Base-by-base conservation (phyloP, 2,888 invertebrate species). In the Eupithecia abbreviata region DNA sequence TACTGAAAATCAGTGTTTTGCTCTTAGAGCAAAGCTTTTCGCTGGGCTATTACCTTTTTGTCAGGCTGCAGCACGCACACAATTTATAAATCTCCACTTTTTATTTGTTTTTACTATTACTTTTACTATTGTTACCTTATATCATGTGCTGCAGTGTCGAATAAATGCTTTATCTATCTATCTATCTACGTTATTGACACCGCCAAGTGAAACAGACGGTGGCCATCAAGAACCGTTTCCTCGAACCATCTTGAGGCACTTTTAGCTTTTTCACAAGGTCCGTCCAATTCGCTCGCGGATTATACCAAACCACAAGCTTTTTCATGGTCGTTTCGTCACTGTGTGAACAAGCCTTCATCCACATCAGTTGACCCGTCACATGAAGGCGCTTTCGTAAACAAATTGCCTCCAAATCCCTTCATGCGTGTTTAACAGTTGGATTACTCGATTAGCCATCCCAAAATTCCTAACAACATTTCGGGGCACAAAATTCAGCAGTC, bases 391-490 rank as follows among this genome's bases (percentile, higher is more conserved):
- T 73, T 77, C 86, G 85, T 86, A 87, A 88, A 85, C 86, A 86
- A 88, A 87, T 88, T 88, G 85, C 85, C 84, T 85, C 86, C 84
- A 90, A 89, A 91, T 89, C 88, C 88, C 85, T 85, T 85, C 89
- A 87, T 85, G 89, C 87, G 86, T 90, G 90, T 90, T 90, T 88
- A 89, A 87, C 89, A 89, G 85, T 86, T 84, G 89, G 86, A 89
- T 89, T 90, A 89, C 88, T 89, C 89, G 86, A 89, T 90, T 89
- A 89, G 79, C 84, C 86, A 85, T 85, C 82, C 77, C 55, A 84
- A 74, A 85, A 84, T 84, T 83, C 82, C 83, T 82, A 84, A 86
- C 86, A 83, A 86, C 83, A 82, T 81, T 81, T 67, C n/a, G 79
- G 80, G 84, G 85, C 84, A 85, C 84, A 83, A 83, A 84, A 85